Evolutionary conservation across 2,888 invertebrate genomes (phyloP).

Genomic region (Eristalis arbustorum): DNA sequence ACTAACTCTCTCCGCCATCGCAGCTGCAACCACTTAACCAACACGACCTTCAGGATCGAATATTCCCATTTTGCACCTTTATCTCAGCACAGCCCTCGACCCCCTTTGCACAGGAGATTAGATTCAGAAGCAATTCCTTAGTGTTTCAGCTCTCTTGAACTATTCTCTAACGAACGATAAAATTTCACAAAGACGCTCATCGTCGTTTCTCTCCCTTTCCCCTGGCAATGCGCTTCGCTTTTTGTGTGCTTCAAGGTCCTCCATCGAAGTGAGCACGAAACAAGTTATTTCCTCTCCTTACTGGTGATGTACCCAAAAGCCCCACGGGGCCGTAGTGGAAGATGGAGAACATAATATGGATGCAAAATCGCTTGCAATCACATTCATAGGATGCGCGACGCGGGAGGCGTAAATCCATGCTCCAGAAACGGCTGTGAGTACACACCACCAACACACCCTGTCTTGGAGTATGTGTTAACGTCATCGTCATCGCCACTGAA

Average conservation of each 20-base stretch:
- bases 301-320: neutral
- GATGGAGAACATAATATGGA: neutral
- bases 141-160: neutral
- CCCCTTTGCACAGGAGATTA: neutral
- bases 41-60: neutral
- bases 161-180: conserved; percentile 12
- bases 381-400: conserved; percentile 3
- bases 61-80: neutral
- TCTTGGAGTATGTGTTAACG: conserved; percentile 1
- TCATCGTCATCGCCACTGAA: neutral
- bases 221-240: neutral
- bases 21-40: neutral
- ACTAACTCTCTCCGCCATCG: neutral
- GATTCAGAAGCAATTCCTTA: neutral
- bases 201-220: neutral
- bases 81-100: neutral
- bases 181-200: conserved; percentile 3
- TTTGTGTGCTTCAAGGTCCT: too few species aligned
- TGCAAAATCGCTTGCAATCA: conserved; percentile 28
- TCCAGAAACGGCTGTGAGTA: neutral
- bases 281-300: neutral
- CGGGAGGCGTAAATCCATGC: too few species aligned
- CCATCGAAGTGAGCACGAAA: neutral
- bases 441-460: neutral
- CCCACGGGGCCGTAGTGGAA: neutral